Evolutionary conservation across 2,113 vertebrate species (phyloP), one percentile per base, ranked within the genome.

Genomic region (Hippoglossus stenolepis): DNA sequence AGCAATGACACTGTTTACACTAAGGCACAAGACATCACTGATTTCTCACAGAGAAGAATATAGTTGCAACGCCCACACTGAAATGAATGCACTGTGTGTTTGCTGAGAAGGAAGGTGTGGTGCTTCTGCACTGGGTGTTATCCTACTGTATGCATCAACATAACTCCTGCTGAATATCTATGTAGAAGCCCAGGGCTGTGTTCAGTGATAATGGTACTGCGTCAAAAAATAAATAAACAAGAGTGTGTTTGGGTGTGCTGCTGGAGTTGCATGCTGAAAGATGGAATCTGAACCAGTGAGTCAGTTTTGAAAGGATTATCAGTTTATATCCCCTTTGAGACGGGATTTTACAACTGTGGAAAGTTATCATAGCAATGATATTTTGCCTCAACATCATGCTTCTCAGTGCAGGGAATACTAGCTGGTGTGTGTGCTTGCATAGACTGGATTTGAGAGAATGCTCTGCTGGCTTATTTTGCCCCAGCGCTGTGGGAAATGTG

Each of bases 301-400:
- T 63, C 35, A 6, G 58, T 14, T 53, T 23, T 43, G 9, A 65
- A 31, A 72, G 15, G 17, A 18, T 69, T n/a, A n/a, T 57, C 45
- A 28, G 60, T 70, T n/a, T 58, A 65, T 49, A 47, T n/a, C 2
- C 10, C 35, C 35, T 80, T 57, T 18, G 26, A 51, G 47, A 69
- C 23, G 23, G 40, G 8, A 49, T 28, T 69, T 61, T 23, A 35
- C 31, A 15, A 23, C 53, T 18, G 6, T 54, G 54, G 5, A 54
- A 73, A 53, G 31, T 71, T 40, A 40, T 24, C 17, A 17, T 14
- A 0, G 2, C 53, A 70, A 17, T 0, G 0, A 51, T 49, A 9
- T 28, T 38, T 13, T 51, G 6, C 31, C 31, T 31, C 31, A 18
- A 65, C 23, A 38, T 68, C 18, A 53, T 38, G 26, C 49, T 63